Percentiles rank a stretch among this genome's conserved stretches.
Evolutionary conservation across 2,888 invertebrate species (phyloP).

Genomic region (Lochmaea capreae): DNA sequence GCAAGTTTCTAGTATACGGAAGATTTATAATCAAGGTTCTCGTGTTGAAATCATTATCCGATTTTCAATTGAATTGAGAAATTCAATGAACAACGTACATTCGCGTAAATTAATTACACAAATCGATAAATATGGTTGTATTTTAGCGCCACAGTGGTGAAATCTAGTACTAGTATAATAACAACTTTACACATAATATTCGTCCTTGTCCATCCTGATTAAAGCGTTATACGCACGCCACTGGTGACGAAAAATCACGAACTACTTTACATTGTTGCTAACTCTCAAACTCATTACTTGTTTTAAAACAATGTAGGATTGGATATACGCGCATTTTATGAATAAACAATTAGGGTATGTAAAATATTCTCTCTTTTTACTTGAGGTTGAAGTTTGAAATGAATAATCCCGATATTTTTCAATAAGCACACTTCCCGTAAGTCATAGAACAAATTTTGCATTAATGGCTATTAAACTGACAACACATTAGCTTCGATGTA

Average conservation of each 20-base stretch:
- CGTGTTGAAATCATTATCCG: slow-evolving; percentile 14
- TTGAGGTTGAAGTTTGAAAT: background rate
- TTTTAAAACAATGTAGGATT: too few relatives aligned
- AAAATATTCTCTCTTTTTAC: background rate
- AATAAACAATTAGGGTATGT: too few relatives aligned
- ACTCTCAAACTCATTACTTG: too few relatives aligned
- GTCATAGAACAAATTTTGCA: background rate
- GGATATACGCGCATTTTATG: too few relatives aligned
- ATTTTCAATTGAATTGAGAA: background rate
- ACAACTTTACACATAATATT: too few relatives aligned
- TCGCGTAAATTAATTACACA: background rate
- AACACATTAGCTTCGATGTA: background rate
- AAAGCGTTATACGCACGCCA: too few relatives aligned
- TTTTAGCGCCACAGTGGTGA: too few relatives aligned
- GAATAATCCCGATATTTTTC: background rate
- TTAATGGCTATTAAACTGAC: background rate
- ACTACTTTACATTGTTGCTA: too few relatives aligned
- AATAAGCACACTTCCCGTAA: background rate
- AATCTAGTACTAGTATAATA: too few relatives aligned
- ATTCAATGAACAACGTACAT: background rate
- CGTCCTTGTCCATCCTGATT: too few relatives aligned
- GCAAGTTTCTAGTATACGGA: slow-evolving; percentile 15
- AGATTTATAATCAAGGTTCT: slow-evolving; percentile 19
- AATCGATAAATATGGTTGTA: background rate
- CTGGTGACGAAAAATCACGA: too few relatives aligned